Evolutionary conservation across 2,797 vertebrate genomes (phyloP).

Genomic region (Nyctibius grandis): DNA sequence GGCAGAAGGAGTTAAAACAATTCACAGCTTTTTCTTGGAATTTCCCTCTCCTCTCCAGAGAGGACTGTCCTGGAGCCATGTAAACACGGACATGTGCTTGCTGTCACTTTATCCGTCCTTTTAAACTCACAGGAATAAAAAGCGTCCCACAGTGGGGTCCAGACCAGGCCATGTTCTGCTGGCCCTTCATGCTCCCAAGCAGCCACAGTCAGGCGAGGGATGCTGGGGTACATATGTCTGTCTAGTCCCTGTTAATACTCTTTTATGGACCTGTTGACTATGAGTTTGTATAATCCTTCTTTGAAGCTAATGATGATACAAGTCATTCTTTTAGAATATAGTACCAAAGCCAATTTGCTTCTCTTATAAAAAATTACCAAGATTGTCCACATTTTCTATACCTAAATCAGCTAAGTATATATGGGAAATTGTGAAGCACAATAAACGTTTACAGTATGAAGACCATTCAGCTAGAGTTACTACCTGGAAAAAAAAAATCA

Average conservation of each 20-base stretch:
- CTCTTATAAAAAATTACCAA: not conserved
- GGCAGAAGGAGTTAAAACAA: not conserved
- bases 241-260: no score
- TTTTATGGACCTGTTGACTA: not conserved
- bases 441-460: not conserved
- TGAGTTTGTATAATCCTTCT: not conserved
- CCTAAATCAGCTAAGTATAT: not conserved
- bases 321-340: not conserved
- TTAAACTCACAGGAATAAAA: not conserved
- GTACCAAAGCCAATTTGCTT: not conserved
- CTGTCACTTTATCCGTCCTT: not conserved
- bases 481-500: not conserved
- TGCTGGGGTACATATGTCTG: fast-evolving
- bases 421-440: not conserved
- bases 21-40: not conserved
- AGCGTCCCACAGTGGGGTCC: fast-evolving
- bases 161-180: not conserved
- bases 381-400: not conserved
- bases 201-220: not conserved
- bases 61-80: not conserved
- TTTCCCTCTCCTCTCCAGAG: not conserved
- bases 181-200: not conserved
- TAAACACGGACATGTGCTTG: not conserved
- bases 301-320: not conserved
- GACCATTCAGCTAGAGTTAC: not conserved